Conservation (phyloP, 2,888 invertebrate genomes). For the Drosophila subquinaria region DNA sequence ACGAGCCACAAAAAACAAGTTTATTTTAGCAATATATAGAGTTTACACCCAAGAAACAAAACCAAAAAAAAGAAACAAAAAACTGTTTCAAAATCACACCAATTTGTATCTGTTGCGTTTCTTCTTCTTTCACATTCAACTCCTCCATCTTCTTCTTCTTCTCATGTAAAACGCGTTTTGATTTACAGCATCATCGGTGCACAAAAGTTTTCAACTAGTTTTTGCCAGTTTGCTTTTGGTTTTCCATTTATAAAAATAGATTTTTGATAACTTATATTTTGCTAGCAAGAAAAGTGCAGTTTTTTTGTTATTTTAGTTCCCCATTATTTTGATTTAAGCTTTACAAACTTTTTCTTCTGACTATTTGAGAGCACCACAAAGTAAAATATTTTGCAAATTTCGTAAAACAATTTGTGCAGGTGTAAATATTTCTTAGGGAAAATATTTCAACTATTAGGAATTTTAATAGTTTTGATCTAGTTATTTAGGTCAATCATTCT, state of each 20-base stretch:
- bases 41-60: slow-evolving; percentile 44
- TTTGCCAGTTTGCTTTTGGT: slow-evolving; percentile 36
- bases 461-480: not conserved
- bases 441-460: not conserved
- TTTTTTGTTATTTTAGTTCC: not conserved
- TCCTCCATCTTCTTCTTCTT: not conserved
- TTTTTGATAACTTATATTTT: slow-evolving; percentile 9
- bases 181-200: slow-evolving; percentile 45
- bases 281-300: slow-evolving; percentile 8
- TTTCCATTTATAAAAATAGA: slow-evolving; percentile 29
- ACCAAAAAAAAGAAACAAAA: slow-evolving; percentile 7
- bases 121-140: slow-evolving; percentile 1
- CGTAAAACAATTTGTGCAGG: not conserved
- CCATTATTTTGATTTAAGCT: slow-evolving; percentile 13
- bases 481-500: not conserved
- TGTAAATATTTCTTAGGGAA: not conserved
- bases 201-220: slow-evolving; percentile 39
- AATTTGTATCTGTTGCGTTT: slow-evolving; percentile 35
- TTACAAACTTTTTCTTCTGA: slow-evolving; percentile 24
- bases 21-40: slow-evolving; percentile 55
- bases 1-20: slow-evolving; percentile 58
- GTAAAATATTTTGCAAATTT: not conserved
- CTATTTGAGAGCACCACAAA: slow-evolving; percentile 6
- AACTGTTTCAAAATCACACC: slow-evolving; percentile 46
- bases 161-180: slow-evolving; percentile 41